phyloP scores from a whole-genome alignment of 2,888 invertebrate genomes.

The Melanargia galathea region DNA sequence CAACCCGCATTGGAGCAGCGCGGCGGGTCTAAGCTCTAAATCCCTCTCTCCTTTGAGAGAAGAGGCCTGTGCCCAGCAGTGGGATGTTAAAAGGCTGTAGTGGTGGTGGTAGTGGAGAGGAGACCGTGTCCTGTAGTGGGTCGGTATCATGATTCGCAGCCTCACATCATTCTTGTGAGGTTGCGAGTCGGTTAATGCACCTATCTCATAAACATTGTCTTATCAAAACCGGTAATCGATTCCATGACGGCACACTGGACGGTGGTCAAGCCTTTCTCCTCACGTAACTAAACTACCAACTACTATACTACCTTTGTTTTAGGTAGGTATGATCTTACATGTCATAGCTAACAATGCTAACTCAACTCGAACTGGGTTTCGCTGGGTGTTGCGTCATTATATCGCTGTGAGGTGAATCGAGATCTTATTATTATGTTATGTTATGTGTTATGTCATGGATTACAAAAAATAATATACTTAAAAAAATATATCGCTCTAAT shows the following conservation, averaged over 20 bases:
- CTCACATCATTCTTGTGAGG: no score
- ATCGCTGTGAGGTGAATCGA: background rate
- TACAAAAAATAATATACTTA: background rate
- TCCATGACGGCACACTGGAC: conserved; percentile 11
- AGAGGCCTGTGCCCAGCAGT: no score
- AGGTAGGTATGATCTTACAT: conserved; percentile 12
- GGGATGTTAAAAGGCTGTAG: no score
- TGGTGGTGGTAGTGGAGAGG: no score
- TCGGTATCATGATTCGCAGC: no score
- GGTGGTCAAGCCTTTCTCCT: conserved; percentile 17
- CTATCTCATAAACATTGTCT: background rate
- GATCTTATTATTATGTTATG: conserved; percentile 1
- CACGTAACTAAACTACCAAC: conserved; percentile 18
- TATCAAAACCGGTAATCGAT: conserved; percentile 24
- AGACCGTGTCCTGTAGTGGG: no score
- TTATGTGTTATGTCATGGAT: background rate
- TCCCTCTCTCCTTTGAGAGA: no score
- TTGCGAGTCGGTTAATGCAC: background rate
- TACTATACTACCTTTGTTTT: conserved; percentile 15
- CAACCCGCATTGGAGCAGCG: no score
- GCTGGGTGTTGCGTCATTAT: conserved; percentile 4
- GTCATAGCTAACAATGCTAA: conserved; percentile 25
- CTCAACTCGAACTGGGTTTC: conserved; percentile 11
- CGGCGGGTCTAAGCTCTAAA: no score
- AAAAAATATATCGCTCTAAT: no score